Evolutionary conservation across 2,888 invertebrate species (phyloP), one percentile per base, ranked within the genome.

Genomic region (Heliconius aoede): DNA sequence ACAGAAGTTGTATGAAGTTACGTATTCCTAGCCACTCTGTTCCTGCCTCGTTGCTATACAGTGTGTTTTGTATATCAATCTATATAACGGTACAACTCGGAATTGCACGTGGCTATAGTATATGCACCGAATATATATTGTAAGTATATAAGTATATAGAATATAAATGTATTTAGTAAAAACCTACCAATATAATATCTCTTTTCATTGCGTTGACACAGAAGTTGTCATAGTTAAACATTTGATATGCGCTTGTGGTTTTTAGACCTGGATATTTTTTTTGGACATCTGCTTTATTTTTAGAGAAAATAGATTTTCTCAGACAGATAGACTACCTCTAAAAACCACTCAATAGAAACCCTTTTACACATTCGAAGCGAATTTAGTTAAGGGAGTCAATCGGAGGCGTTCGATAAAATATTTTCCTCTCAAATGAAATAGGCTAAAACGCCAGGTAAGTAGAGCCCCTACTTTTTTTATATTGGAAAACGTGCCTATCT

Each of bases 401-500:
- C 30, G 46, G 30, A 51, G 18, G 68, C 24, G 46, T 46, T 32
- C 28, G 30, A 69, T 51, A 51, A 69, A 69, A 69, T 69, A 69
- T 69, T 69, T 69, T 69, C 69, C 30, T 55, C 15, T 55, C 55
- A 69, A 69, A 69, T n/a, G 13, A 51, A 69, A 69, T 55, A 69
- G 69, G 51, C 30, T 13, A 69, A 69, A 69, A 69, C 30, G 55
- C 30, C 28, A 55, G 55, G 30, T 30, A n/a, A 21, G 46, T 68
- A 75, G 46, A 74, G 76, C n/a, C 5, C 26, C 13, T 60, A 26
- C 24, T 24, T 24, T 76, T 78, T 76, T 76, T 76, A 79, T 76
- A 79, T 76, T 72, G 72, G 55, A 74, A 72, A 72, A 79, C 78
- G 78, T 79, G 78, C 67, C 74, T 74, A 72, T 67, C 76, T 74